A percentile compares a stretch with the other conserved stretches of the same genome.
Conservation (phyloP, 1,140 invertebrate species). For the Cepaea nemoralis region DNA sequence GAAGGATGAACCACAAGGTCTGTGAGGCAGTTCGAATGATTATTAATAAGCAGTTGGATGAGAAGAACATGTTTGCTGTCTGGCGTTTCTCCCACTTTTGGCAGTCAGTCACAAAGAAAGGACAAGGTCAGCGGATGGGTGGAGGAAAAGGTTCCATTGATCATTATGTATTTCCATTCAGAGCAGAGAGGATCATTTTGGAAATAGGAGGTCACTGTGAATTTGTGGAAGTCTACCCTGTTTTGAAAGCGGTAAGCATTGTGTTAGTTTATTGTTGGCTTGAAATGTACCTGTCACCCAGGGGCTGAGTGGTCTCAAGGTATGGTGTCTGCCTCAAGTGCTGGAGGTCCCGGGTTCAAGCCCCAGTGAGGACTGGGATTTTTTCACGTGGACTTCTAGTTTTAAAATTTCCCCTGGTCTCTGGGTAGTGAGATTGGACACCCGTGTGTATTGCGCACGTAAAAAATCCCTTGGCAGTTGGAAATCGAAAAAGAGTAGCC, state of each 20-base stretch:
- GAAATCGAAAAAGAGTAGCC: too few species aligned
- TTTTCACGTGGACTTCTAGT: too few species aligned
- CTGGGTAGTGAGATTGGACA: too few species aligned
- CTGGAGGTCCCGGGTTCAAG: too few species aligned
- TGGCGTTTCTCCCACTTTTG: constrained; percentile 95
- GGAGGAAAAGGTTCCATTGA: constrained; percentile 96
- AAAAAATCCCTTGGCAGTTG: too few species aligned
- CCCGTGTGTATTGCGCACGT: too few species aligned
- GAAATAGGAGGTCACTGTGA: constrained; percentile 93
- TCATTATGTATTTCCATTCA: constrained; percentile 94
- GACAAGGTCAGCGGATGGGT: constrained; percentile 91
- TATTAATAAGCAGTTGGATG: constrained; percentile 83
- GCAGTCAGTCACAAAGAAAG: constrained; percentile 93
- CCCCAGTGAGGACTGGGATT: too few species aligned
- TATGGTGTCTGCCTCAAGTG: too few species aligned
- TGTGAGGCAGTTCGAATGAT: constrained; percentile 89
- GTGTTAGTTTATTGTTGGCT: not conserved
- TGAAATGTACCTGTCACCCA: too few species aligned
- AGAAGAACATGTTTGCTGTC: constrained; percentile 87
- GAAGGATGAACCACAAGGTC: constrained; percentile 83
- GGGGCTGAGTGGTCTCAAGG: too few species aligned
- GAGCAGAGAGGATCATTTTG: constrained; percentile 90
- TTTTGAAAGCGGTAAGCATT: constrained; percentile 75
- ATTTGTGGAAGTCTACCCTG: constrained; percentile 82
- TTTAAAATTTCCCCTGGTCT: too few species aligned